Evolutionary conservation across 2,888 invertebrate genomes (phyloP).

Genomic region (Vanessa cardui): DNA sequence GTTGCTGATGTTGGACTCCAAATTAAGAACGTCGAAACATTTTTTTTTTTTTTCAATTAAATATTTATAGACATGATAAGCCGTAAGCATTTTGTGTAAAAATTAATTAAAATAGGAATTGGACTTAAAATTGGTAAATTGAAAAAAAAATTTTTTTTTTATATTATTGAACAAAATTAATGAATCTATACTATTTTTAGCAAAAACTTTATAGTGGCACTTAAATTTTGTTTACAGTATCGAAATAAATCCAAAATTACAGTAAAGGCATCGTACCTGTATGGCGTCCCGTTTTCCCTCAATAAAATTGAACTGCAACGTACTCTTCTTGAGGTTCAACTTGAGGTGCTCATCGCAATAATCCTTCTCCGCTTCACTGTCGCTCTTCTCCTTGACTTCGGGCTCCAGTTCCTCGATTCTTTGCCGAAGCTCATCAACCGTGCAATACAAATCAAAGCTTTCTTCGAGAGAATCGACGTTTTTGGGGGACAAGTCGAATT

Average conservation of each 20-base stretch:
- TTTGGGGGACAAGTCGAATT: slow-evolving; percentile 76
- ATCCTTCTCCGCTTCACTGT: slow-evolving; percentile 53
- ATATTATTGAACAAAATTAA: too few species aligned
- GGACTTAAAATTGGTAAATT: too few species aligned
- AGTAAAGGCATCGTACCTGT: slow-evolving; percentile 55
- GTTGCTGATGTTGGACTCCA: too few species aligned
- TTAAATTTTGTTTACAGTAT: too few species aligned
- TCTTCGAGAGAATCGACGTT: slow-evolving; percentile 81
- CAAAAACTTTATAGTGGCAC: too few species aligned
- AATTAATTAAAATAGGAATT: too few species aligned
- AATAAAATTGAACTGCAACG: slow-evolving; percentile 75
- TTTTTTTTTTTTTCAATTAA: too few species aligned
- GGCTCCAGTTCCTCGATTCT: slow-evolving; percentile 77
- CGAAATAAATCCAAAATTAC: not conserved
- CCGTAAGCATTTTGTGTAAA: too few species aligned
- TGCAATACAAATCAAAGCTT: slow-evolving; percentile 85
- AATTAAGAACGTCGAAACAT: too few species aligned
- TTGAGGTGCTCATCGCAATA: slow-evolving; percentile 59
- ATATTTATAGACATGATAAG: too few species aligned
- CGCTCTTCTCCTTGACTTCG: slow-evolving; percentile 62
- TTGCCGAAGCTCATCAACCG: slow-evolving; percentile 85
- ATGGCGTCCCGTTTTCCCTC: slow-evolving; percentile 76
- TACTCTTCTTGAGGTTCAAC: slow-evolving; percentile 69
- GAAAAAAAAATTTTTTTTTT: too few species aligned
- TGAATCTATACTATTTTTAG: too few species aligned